Evolutionary conservation across 2,888 invertebrate genomes (phyloP), one percentile per base, ranked within the genome.

Genomic region (Nomada flava): DNA sequence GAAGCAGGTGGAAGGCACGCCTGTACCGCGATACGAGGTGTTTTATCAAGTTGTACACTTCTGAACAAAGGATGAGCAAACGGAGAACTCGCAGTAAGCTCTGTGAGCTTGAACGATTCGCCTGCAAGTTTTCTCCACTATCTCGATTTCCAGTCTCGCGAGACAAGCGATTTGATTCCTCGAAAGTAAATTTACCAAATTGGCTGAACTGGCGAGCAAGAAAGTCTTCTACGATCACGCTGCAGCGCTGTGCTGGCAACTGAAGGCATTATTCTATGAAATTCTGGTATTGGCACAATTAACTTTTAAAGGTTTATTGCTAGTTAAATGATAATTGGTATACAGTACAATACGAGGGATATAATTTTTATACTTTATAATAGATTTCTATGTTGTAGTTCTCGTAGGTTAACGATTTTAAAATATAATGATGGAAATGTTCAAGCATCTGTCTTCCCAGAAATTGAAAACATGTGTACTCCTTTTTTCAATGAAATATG

Each of bases 101-200:
- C 69, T 42, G 62, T 2, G 53, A 75, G 71, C 52, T 26, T 64
- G 82, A 84, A 79, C 84, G 79, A 79, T 82, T 77, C 75, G 44
- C 57, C 52, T 64, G 68, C 50, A 71, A 76, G 78, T 78, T 81
- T 70, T 53, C 82, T 44, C 57, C 20, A 50, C 71, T 82, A 85
- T 79, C 84, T 83, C 71, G 60, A 26, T 52, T 77, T 52, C 65
- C 42, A 72, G 65, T 79, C 88, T 76, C 86, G 44, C 57, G 87
- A 73, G 86, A 82, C 77, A 67, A 81, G 75, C 83, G 85, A 87
- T 86, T 89, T 83, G 79, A 86, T 79, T 88, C 70, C 76, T 52
- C 29, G 67, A 76, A 85, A 87, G 84, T 88, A 89, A 87, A 89
- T 85, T 87, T 83, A 68, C 75, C 42, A 29, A 55, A 83, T 76